Evolutionary conservation across 2,888 invertebrate genomes (phyloP).

Genomic region (Tryphoninae sp.): DNA sequence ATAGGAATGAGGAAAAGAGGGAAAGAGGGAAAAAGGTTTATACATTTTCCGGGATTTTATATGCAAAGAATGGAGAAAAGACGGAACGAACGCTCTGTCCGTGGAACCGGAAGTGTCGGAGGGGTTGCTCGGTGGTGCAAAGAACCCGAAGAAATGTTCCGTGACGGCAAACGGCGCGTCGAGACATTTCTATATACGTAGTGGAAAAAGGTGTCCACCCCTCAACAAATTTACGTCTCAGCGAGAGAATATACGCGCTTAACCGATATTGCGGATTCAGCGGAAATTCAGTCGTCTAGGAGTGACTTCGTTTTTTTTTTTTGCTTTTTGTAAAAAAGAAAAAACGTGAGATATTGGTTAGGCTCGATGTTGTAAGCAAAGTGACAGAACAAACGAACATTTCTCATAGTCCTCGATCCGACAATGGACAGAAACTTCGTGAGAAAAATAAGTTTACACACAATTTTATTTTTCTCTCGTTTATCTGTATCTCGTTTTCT

Average conservation of each 20-base stretch:
- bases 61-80: slow-evolving; percentile 7
- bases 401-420: slow-evolving; percentile 30
- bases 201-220: slow-evolving; percentile 75
- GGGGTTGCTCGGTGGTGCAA: slow-evolving; percentile 55
- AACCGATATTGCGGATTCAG: slow-evolving; percentile 43
- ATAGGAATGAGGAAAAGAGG: slow-evolving; percentile 24
- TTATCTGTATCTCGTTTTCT: slow-evolving; percentile 30
- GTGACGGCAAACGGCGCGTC: slow-evolving; percentile 75
- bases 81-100: slow-evolving; percentile 29
- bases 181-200: slow-evolving; percentile 54
- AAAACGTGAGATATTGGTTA: slow-evolving; percentile 14
- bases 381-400: slow-evolving; percentile 55
- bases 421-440: slow-evolving; percentile 58
- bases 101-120: slow-evolving; percentile 59
- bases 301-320: too few relatives aligned
- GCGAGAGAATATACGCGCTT: slow-evolving; percentile 39
- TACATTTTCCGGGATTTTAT: slow-evolving; percentile 34
- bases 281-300: slow-evolving; percentile 11
- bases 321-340: slow-evolving; percentile 2
- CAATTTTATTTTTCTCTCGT: slow-evolving; percentile 58
- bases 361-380: slow-evolving; percentile 41
- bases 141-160: slow-evolving; percentile 74
- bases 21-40: slow-evolving; percentile 29
- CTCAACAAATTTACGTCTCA: slow-evolving; percentile 78
- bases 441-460: slow-evolving; percentile 50